Percentiles rank a stretch among this genome's conserved stretches.
These are phyloP conservation scores for Vandiemenella viatica DNA, from an alignment of 2,888 invertebrate genomes.

Conservation along the genomic window DNA sequence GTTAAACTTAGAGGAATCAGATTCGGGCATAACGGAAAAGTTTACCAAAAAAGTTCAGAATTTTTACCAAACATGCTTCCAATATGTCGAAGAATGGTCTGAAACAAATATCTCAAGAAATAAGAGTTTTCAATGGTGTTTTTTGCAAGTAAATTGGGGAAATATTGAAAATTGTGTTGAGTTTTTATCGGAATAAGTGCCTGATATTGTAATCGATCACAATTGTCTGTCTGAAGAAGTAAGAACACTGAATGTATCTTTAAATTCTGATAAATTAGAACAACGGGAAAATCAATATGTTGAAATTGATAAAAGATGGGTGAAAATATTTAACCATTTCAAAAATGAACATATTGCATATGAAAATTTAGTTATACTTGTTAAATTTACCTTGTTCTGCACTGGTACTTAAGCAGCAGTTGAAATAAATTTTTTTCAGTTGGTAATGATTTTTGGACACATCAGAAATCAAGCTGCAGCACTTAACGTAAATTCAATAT, in stretches of 20 bases:
- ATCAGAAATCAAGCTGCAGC: slow-evolving; percentile 12
- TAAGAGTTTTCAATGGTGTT: slow-evolving; percentile 9
- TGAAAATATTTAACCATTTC: too few relatives aligned
- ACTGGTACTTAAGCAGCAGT: slow-evolving; percentile 17
- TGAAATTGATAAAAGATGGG: too few relatives aligned
- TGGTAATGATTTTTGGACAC: slow-evolving; percentile 12
- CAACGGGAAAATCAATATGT: slow-evolving; percentile 17
- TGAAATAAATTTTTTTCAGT: slow-evolving; percentile 11
- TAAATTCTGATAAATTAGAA: slow-evolving; percentile 15
- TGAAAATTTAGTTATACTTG: slow-evolving; percentile 19
- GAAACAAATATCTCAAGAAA: too few relatives aligned
- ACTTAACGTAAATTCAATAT: too few relatives aligned
- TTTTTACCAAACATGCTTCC: too few relatives aligned
- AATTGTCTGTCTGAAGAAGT: slow-evolving; percentile 16
- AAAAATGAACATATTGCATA: slow-evolving; percentile 18
- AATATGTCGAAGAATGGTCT: too few relatives aligned
- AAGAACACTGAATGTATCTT: slow-evolving; percentile 14
- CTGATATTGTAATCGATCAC: slow-evolving; percentile 15
- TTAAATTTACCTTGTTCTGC: slow-evolving; percentile 18
- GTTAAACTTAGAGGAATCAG: slow-evolving; percentile 7
- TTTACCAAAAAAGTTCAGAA: too few relatives aligned
- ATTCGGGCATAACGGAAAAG: too few relatives aligned
- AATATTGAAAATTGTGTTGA: too few relatives aligned
- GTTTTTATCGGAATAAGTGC: slow-evolving; percentile 11
- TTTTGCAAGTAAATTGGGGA: slow-evolving; percentile 8